Base-by-base conservation (phyloP, 2,113 vertebrate species). In the Mungos mungo region DNA sequence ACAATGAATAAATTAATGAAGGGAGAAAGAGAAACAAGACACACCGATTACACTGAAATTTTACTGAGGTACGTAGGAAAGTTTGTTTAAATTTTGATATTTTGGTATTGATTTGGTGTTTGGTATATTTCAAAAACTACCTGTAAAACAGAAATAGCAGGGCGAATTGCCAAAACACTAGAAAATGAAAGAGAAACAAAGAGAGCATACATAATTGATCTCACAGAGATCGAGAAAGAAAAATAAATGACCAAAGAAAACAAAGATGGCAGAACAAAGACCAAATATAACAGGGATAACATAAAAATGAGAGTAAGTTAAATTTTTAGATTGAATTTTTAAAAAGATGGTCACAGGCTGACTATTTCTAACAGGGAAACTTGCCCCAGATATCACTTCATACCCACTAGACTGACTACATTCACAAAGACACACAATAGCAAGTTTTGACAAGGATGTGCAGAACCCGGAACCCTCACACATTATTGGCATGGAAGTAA, bases 241-340 rank as follows among this genome's bases (percentile, higher is more conserved):
- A 88, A 94, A 86, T 66, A 88, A 80, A 83, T 54, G 29, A 76
- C 14, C n/a, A 57, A 86, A 81, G 27, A 57, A 94, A 95, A 93
- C 54, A 74, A 77, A 68, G 57, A 90, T n/a, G n/a, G n/a, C 21
- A 76, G n/a, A 77, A 86, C 60, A 54, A 79, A 80, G 38, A 84
- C 45, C 47, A 95, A 84, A 84, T 74, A 4, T 54, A 90, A 29
- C 52, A 81, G 13, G 27, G 15, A n/a, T 54, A 81, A 69, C 5
- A 72, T 94, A 84, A 84, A 33, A 84, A 35, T 84, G n/a, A 84
- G 29, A 84, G 10, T 76, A 83, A 21, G 23, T 77, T 83, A 83
- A 29, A 76, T 85, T 90, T 90, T 77, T 23, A 76, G 15, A 79
- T 2, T 33, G 27, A 66, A 29, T 47, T 69, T 47, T 79, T 60